Base-by-base conservation (phyloP, 2,797 vertebrate genomes). In the Trematomus bernacchii region DNA sequence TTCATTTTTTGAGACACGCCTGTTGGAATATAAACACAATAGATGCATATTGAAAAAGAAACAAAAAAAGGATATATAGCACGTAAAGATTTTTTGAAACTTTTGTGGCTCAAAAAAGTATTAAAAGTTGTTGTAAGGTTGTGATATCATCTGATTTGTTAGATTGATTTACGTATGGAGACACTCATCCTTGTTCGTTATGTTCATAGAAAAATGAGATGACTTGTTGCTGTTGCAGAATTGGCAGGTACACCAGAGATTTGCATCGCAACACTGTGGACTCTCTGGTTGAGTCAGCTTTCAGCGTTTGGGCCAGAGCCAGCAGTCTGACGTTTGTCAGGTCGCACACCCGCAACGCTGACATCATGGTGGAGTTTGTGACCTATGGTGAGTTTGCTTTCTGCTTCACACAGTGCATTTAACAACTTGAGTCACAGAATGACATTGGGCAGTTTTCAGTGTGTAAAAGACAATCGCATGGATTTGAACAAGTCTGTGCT, bases 331-430 rank as follows among this genome's bases (percentile, higher is more conserved):
- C 77, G 9, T 94, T 97, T 77, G 79, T 94, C 59, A 85, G 85
- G 75, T 86, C 84, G n/a, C 82, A 83, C 52, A 90, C 76, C 53
- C 81, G 51, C 59, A 90, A 67, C 15, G 93, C 87, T 71, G 91
- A 94, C 88, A 94, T 93, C 87, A 90, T 87, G 88, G 89, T 92
- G 84, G 91, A 96, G 73, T 96, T 96, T 77, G 89, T 80, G 44
- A 87, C 86, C 57, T 68, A 81, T 7, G 89, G 95, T 96, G 87
- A 70, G 93, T 89, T 71, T 11, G 11, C 27, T 57, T 52, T 67
- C 61, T 67, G 18, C 53, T 71, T 73, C 21, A 40, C 52, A 27
- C 12, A 27, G n/a, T 18, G 4, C 4, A 48, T 3, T 19, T 18
- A 18, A 18, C 37, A 19, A 23, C 48, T 48, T 27, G 12, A 57